These are phyloP conservation scores for Aptenodytes forsteri DNA, from an alignment of 2,113 vertebrate species.

Conservation along the genomic window DNA sequence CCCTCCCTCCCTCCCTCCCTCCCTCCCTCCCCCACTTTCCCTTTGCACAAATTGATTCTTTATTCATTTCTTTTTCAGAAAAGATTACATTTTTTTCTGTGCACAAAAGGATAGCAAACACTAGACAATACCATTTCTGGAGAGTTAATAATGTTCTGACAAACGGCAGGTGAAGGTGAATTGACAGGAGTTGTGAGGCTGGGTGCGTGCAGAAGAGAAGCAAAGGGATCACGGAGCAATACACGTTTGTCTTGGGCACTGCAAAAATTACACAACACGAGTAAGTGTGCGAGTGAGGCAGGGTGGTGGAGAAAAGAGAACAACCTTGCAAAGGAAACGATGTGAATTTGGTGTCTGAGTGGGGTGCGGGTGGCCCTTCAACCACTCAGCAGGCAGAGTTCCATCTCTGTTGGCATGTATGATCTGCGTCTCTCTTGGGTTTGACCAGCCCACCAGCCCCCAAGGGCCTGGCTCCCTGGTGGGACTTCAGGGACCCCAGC, in stretches of 20 bases:
- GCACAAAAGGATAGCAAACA: not conserved
- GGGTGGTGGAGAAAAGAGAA: not conserved
- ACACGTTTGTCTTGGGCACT: not conserved
- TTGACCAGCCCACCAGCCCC: not conserved
- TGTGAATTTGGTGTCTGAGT: not conserved
- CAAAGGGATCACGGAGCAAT: not conserved
- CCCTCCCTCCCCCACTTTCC: not conserved
- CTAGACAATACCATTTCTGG: not conserved
- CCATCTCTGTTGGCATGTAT: not conserved
- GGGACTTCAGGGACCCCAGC: not conserved
- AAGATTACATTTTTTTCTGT: not conserved
- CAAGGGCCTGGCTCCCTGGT: not conserved
- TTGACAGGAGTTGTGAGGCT: not conserved
- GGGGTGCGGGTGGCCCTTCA: not conserved
- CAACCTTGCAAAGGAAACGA: not conserved
- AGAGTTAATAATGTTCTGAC: not conserved
- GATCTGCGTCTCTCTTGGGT: not conserved
- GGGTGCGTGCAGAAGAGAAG: not conserved
- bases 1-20: not conserved
- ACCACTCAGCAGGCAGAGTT: not conserved
- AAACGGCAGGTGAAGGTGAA: not conserved
- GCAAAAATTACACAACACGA: not conserved
- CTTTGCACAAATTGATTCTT: not conserved
- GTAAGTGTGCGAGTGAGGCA: accelerated
- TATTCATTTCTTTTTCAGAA: not conserved